These are phyloP conservation scores for Anas acuta DNA, from an alignment of 2,797 vertebrate species.

Conservation along the genomic window DNA sequence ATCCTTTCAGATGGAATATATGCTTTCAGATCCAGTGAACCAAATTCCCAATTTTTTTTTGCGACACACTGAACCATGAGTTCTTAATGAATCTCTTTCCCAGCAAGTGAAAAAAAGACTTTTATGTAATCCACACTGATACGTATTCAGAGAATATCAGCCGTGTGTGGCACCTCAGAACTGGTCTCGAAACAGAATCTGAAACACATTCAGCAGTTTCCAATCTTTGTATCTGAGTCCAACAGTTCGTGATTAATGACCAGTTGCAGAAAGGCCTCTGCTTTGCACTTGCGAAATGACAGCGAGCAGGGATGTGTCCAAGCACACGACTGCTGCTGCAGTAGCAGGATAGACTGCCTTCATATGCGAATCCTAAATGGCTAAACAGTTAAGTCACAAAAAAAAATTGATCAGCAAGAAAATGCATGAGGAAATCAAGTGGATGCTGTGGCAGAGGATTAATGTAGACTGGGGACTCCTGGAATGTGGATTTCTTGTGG, in stretches of 20 bases:
- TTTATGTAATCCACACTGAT: neutral
- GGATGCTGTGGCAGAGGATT: neutral
- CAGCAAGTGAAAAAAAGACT: neutral
- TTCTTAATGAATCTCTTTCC: slow-evolving; percentile 1
- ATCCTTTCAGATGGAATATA: neutral
- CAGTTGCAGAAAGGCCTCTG: neutral
- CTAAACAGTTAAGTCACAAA: neutral
- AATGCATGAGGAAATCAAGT: neutral
- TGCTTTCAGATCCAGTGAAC: slow-evolving; percentile 22
- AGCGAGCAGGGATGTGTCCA: neutral
- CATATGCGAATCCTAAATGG: neutral
- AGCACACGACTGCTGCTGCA: neutral
- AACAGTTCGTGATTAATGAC: neutral
- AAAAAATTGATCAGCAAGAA: neutral
- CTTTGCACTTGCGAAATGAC: neutral
- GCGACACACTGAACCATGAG: neutral
- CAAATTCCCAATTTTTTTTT: slow-evolving; percentile 31
- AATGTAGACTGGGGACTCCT: neutral
- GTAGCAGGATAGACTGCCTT: neutral
- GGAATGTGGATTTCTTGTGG: neutral
- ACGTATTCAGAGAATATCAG: neutral
- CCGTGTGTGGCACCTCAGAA: neutral
- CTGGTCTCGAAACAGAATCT: neutral
- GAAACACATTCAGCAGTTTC: neutral
- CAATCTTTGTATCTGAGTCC: neutral